Conservation (phyloP, 2,113 vertebrate genomes). For the Zingel zingel region DNA sequence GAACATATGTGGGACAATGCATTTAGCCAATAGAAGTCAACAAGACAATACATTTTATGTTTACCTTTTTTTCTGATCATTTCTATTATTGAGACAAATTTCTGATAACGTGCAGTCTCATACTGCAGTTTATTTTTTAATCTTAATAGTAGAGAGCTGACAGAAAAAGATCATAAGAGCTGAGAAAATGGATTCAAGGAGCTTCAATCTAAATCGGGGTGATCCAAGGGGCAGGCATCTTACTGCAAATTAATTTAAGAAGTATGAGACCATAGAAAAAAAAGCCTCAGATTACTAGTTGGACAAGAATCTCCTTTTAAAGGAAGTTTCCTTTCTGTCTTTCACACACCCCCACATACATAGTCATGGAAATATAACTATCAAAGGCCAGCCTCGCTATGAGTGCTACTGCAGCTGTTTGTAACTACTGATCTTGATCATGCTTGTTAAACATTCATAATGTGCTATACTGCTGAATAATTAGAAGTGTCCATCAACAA, state of each 20-base stretch:
- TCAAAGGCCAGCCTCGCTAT: not conserved
- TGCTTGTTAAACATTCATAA: not conserved
- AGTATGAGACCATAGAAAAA: not conserved
- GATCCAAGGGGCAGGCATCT: not conserved
- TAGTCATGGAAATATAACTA: not conserved
- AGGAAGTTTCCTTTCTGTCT: not conserved
- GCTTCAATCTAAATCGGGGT: not conserved
- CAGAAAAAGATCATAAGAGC: not conserved
- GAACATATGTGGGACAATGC: not conserved
- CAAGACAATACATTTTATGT: not conserved
- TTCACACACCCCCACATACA: not conserved
- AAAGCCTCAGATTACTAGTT: not conserved
- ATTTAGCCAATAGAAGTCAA: not conserved
- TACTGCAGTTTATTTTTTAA: not conserved
- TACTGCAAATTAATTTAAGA: not conserved
- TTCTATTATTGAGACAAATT: not conserved
- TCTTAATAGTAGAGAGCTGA: not conserved
- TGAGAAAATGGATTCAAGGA: not conserved
- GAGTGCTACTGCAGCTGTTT: not conserved
- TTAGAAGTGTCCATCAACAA: constrained; percentile 30
- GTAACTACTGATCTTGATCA: not conserved
- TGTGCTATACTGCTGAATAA: not conserved
- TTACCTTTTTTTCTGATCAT: not conserved
- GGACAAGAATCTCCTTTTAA: not conserved
- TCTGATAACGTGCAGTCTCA: not conserved